These are phyloP conservation scores for Ophion ventricosus DNA, from an alignment of 2,888 invertebrate genomes.

Conservation along the genomic window DNA sequence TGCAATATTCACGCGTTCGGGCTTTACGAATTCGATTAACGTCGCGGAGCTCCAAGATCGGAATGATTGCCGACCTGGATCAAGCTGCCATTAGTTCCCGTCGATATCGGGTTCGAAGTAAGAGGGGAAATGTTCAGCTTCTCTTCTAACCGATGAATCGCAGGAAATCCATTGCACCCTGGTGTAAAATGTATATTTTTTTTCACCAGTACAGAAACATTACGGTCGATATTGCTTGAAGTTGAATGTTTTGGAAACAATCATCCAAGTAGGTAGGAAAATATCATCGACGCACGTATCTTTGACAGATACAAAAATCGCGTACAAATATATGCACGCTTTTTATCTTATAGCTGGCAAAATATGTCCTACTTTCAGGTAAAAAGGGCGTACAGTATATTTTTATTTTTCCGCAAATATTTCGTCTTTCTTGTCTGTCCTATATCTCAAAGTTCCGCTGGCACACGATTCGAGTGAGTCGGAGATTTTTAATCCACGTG, in stretches of 20 bases:
- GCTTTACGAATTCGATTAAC: constrained; percentile 80
- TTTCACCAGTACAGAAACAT: constrained; percentile 14
- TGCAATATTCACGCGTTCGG: constrained; percentile 66
- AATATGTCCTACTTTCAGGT: constrained; percentile 57
- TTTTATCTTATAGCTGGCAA: constrained; percentile 5
- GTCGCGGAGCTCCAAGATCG: constrained; percentile 77
- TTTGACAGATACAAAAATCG: constrained; percentile 29
- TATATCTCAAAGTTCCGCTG: constrained; percentile 48
- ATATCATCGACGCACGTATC: constrained; percentile 1
- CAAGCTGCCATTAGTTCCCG: constrained; percentile 61
- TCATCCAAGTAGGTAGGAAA: background rate
- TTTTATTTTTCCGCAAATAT: constrained; percentile 48
- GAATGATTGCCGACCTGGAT: constrained; percentile 76
- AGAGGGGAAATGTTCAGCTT: constrained; percentile 31
- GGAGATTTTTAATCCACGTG: constrained; percentile 64
- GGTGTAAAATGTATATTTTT: constrained; percentile 21
- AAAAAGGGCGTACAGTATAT: constrained; percentile 22
- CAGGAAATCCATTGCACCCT: constrained; percentile 26
- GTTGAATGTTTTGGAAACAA: constrained; percentile 12
- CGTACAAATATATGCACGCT: constrained; percentile 3
- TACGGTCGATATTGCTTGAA: constrained; percentile 10
- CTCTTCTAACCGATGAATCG: constrained; percentile 9
- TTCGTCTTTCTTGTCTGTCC: constrained; percentile 30
- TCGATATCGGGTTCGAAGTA: constrained; percentile 53
- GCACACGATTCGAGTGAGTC: constrained; percentile 70